Base-by-base conservation (phyloP, 2,888 invertebrate species). In the Ochlodes sylvanus region DNA sequence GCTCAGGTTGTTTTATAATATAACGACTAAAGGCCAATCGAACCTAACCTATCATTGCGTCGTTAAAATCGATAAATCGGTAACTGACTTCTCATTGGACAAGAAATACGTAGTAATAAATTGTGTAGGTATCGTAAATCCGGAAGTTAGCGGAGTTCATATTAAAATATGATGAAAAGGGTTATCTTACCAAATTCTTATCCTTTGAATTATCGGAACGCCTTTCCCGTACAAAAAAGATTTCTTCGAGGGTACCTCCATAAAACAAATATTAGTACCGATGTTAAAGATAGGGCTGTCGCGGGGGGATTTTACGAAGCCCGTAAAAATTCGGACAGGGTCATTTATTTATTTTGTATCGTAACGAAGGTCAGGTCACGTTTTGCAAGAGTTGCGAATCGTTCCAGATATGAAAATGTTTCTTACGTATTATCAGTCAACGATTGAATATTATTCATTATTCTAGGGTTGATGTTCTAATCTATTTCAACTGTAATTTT, bases 241-340 rank as follows among this genome's bases (percentile, higher is more conserved):
- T 63, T 63, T 65, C 64, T 62, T 50, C 54, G 62, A 55, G 56
- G 32, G 47, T 68, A 76, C 81, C 80, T 79, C 79, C 80, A 82
- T 86, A 86, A 85, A 87, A 81, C 79, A 85, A 85, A 85, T 84
- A 87, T 85, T 82, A 84, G 80, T 81, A 81, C 80, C 78, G 78
- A 78, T 79, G 77, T 79, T 77, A 77, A 76, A 80, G 77, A 81
- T 82, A 79, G 79, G 75, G 75, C 79, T 81, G 80, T 85, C 84
- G 79, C 78, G 80, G 72, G 73, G 73, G 70, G 75, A 73, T 81
- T 85, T 86, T 86, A 85, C 81, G 84, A 79, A 73, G 69, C 67
- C 76, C 77, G 78, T 79, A 81, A 81, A 83, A 77, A 70, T 66
- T 66, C 56, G 34, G 63, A 73, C 73, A 75, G 78, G 81, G 77